phyloP scores from a whole-genome alignment of 2,797 vertebrate species.

The Mionectes olivaceus region DNA sequence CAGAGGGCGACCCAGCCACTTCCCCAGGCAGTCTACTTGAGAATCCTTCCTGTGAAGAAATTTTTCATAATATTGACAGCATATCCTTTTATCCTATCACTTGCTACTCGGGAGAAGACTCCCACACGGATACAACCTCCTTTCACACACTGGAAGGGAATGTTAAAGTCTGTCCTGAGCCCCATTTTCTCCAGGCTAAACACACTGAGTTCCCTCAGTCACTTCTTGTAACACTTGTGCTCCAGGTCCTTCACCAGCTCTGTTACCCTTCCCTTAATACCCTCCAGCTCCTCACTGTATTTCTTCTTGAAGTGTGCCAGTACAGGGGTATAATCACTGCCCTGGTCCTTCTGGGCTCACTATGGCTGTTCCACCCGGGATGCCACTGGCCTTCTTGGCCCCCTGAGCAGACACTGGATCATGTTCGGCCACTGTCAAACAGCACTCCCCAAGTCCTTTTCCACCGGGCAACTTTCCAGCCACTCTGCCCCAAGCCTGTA shows the following conservation, averaged over 20 bases:
- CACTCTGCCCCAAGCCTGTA: neutral
- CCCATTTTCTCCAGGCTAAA: neutral
- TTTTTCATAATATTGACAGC: neutral
- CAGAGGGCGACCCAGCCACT: neutral
- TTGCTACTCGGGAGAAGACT: neutral
- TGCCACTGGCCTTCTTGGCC: neutral
- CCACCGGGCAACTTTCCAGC: rapidly evolving
- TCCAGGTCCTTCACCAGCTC: neutral
- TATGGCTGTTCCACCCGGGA: neutral
- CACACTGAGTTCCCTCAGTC: rapidly evolving
- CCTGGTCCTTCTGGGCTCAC: neutral
- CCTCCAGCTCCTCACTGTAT: rapidly evolving
- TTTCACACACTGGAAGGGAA: neutral
- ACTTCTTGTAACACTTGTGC: too few relatives aligned
- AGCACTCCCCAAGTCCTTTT: neutral
- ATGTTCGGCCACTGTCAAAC: rapidly evolving
- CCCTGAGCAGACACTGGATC: neutral
- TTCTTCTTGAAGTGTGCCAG: rapidly evolving
- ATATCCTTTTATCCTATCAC: neutral
- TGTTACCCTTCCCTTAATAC: rapidly evolving
- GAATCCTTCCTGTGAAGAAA: neutral
- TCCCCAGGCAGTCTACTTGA: neutral
- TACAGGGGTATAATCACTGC: neutral
- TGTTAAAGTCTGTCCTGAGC: neutral
- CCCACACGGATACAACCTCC: rapidly evolving